Percentiles rank a stretch among this genome's conserved stretches.
phyloP scores from a whole-genome alignment of 2,797 vertebrate species.

The Ara ararauna region DNA sequence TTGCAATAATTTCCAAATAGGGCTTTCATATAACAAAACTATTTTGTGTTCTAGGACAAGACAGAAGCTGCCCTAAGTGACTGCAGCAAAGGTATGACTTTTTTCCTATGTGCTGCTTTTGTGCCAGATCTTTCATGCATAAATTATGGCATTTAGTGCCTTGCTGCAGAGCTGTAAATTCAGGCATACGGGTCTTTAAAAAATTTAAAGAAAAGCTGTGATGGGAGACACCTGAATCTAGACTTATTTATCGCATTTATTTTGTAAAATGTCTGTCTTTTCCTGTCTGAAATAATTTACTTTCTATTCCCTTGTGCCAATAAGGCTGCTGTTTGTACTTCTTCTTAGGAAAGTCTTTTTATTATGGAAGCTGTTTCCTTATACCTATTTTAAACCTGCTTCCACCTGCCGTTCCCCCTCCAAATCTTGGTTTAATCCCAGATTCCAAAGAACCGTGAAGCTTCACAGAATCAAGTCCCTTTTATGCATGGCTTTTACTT shows the following conservation, averaged over 20 bases:
- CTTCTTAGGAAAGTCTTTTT: background rate
- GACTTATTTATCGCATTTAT: background rate
- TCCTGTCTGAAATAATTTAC: background rate
- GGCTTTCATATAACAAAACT: background rate
- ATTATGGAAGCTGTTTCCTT: background rate
- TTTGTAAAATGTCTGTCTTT: background rate
- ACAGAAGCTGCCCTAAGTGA: slow-evolving; percentile 89
- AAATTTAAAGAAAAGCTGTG: background rate
- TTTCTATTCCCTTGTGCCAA: background rate
- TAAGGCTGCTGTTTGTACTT: background rate
- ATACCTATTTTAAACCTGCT: background rate
- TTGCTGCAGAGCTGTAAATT: background rate
- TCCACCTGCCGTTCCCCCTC: background rate
- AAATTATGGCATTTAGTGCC: background rate
- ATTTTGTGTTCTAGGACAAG: slow-evolving; percentile 82
- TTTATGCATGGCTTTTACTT: slow-evolving; percentile 38
- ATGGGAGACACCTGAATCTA: background rate
- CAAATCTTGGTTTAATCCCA: background rate
- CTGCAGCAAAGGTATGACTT: slow-evolving; percentile 89
- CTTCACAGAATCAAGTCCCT: background rate
- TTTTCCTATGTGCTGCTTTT: background rate
- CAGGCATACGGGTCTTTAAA: background rate
- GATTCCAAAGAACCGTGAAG: background rate
- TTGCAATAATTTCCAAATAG: background rate
- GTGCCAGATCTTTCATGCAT: background rate